These are phyloP conservation scores for Nibea albiflora DNA, from an alignment of 2,113 vertebrate genomes.

Conservation along the genomic window DNA sequence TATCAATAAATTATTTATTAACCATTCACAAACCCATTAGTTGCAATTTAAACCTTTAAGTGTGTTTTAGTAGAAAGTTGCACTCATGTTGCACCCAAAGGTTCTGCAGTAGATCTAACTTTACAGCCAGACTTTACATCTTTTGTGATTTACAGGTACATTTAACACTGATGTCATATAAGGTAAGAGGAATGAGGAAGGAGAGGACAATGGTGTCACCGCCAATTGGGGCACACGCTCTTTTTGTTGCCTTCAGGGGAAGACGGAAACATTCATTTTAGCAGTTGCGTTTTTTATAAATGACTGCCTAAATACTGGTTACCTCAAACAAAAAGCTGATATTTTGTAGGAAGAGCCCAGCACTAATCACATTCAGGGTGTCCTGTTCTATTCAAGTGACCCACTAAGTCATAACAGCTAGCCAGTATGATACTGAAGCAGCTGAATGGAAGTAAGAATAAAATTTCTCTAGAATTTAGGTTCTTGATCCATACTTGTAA, in stretches of 20 bases:
- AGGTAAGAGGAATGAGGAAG: neutral
- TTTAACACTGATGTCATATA: conserved; percentile 22
- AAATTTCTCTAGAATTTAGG: too few species aligned
- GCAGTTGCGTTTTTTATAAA: neutral
- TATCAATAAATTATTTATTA: neutral
- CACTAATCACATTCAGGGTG: too few species aligned
- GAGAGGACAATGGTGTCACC: conserved; percentile 16
- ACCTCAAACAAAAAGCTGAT: too few species aligned
- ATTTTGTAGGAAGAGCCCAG: too few species aligned
- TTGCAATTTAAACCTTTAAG: neutral
- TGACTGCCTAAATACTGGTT: neutral
- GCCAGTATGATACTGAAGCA: too few species aligned
- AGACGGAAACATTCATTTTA: neutral
- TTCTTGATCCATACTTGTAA: too few species aligned
- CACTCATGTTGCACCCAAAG: neutral
- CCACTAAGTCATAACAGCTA: too few species aligned
- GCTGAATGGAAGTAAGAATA: too few species aligned
- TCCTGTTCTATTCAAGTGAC: too few species aligned
- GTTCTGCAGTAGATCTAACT: neutral
- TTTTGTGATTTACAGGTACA: conserved; percentile 4
- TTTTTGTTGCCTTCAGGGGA: conserved; percentile 3
- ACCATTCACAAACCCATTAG: neutral
- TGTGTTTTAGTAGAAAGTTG: neutral
- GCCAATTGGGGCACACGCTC: neutral
- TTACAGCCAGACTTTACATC: neutral